Evolutionary conservation across 2,797 vertebrate species (phyloP).

Genomic region (Mormyrops attenuatus): DNA sequence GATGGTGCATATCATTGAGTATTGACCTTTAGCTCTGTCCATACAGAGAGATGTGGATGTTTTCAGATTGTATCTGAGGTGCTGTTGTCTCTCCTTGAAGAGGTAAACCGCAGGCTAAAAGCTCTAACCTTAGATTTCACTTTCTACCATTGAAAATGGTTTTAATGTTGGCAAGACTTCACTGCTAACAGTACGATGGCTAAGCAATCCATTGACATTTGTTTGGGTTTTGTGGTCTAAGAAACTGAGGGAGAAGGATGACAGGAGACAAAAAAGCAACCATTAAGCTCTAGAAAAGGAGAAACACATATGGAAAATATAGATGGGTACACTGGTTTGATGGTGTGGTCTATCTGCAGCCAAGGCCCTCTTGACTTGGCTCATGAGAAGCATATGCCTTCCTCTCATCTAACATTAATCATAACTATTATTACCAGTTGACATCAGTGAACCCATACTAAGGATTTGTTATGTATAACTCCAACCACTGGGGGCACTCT

Average conservation of each 20-base stretch:
- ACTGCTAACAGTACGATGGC: neutral
- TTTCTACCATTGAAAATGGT: neutral
- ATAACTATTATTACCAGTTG: neutral
- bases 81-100: neutral
- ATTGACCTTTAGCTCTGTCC: neutral
- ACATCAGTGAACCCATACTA: neutral
- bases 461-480: neutral
- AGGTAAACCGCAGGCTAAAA: neutral
- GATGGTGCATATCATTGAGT: neutral
- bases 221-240: neutral
- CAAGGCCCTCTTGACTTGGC: neutral
- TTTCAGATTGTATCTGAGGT: neutral
- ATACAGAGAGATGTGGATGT: neutral
- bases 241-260: neutral
- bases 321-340: neutral
- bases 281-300: neutral
- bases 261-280: neutral
- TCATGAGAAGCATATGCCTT: neutral
- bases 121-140: neutral
- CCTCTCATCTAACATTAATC: neutral
- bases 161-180: neutral
- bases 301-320: neutral
- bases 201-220: neutral
- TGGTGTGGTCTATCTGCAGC: neutral
- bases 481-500: neutral